These are phyloP conservation scores for Etheostoma perlongum DNA, from an alignment of 2,797 vertebrate species.

Conservation along the genomic window DNA sequence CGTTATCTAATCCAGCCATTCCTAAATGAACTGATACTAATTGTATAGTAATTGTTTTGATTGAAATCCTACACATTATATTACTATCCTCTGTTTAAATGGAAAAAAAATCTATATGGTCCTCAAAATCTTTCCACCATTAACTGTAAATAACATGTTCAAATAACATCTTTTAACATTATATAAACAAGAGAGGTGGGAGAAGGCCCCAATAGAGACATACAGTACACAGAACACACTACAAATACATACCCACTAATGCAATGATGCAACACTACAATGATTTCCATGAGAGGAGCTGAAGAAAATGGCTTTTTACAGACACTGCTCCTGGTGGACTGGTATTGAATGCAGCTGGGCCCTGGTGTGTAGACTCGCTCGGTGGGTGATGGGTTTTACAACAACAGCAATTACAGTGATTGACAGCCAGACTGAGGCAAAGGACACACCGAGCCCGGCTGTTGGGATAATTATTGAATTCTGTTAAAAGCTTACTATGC, in stretches of 20 bases:
- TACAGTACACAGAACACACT: neutral
- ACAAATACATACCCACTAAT: neutral
- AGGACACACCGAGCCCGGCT: slow-evolving; percentile 38
- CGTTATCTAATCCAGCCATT: neutral
- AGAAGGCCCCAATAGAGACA: neutral
- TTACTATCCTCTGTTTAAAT: neutral
- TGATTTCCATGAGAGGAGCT: neutral
- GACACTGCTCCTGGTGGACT: slow-evolving; percentile 13
- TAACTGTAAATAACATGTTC: neutral
- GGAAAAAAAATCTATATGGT: too few species aligned
- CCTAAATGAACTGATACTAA: too few species aligned
- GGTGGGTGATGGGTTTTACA: slow-evolving; percentile 65
- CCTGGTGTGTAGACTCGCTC: slow-evolving; percentile 27
- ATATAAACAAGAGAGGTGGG: neutral
- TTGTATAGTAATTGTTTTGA: neutral
- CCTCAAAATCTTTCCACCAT: neutral
- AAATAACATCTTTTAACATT: neutral
- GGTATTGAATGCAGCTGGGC: slow-evolving; percentile 25
- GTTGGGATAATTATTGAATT: slow-evolving; percentile 67
- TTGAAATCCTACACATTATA: neutral
- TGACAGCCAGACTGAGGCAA: slow-evolving; percentile 48
- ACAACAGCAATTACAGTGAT: slow-evolving; percentile 72
- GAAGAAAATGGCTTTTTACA: slow-evolving; percentile 4
- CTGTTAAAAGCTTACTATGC: slow-evolving; percentile 55
- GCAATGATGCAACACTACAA: neutral